Conservation (phyloP, 2,113 vertebrate species). For the Ictalurus punctatus region DNA sequence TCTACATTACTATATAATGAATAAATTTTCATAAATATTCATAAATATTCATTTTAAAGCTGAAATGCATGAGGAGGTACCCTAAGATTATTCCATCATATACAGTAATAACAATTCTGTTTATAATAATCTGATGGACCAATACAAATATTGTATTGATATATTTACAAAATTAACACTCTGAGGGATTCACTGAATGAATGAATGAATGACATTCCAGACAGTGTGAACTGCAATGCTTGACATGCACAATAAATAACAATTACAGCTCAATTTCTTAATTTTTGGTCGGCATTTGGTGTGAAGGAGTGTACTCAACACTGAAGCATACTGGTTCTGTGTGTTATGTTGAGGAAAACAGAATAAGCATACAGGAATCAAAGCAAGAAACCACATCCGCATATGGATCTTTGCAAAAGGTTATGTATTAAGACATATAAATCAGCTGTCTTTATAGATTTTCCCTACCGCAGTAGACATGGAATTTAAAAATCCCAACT, state of each 20-base stretch:
- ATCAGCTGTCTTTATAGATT: neutral
- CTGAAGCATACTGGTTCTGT: neutral
- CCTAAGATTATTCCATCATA: neutral
- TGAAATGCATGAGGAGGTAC: neutral
- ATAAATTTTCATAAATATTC: too few species aligned
- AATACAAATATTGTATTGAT: neutral
- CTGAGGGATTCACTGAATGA: neutral
- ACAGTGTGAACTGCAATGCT: neutral
- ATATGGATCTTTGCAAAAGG: neutral
- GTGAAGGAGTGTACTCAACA: neutral
- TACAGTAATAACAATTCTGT: neutral
- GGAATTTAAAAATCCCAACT: neutral
- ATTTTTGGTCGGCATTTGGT: neutral
- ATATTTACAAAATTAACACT: neutral
- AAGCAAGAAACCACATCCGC: neutral
- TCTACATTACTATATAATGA: neutral
- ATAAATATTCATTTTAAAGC: neutral
- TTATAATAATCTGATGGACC: neutral
- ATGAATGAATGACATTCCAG: neutral
- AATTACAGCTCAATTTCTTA: neutral
- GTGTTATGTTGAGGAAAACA: neutral
- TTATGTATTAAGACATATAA: neutral
- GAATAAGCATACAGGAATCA: neutral
- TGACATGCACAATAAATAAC: neutral
- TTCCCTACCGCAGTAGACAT: neutral